phyloP scores from a whole-genome alignment of 2,113 vertebrate genomes.

The Recurvirostra avosetta region DNA sequence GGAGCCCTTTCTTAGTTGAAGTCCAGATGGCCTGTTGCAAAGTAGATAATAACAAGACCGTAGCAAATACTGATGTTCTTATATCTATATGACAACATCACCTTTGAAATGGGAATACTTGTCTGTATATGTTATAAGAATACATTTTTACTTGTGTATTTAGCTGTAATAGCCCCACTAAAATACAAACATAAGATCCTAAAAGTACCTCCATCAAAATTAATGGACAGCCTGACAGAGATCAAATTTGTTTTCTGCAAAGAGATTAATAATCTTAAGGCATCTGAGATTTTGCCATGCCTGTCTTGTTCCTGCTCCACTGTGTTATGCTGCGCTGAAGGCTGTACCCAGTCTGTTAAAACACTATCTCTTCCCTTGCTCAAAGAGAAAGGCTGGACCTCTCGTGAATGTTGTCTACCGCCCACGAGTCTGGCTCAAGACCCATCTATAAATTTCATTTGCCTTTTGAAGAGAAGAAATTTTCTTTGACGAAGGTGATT shows the following conservation, averaged over 20 bases:
- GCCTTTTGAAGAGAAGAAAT: slow-evolving; percentile 50
- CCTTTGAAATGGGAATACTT: slow-evolving; percentile 20
- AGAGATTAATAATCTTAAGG: background rate
- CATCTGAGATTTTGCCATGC: background rate
- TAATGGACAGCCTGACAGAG: slow-evolving; percentile 54
- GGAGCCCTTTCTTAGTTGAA: slow-evolving; percentile 1
- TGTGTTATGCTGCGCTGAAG: background rate
- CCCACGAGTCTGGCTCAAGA: slow-evolving; percentile 29
- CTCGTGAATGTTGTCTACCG: background rate
- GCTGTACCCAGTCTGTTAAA: background rate
- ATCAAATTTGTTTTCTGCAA: slow-evolving; percentile 13
- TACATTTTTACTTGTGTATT: background rate
- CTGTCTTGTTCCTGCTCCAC: background rate
- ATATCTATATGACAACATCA: background rate
- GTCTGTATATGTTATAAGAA: background rate
- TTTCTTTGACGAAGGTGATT: slow-evolving; percentile 74
- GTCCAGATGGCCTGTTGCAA: slow-evolving; percentile 41
- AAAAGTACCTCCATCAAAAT: slow-evolving; percentile 56
- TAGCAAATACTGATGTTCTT: slow-evolving; percentile 2
- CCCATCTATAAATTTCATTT: slow-evolving; percentile 58
- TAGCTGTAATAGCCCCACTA: background rate
- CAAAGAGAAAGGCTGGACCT: slow-evolving; percentile 3
- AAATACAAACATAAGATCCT: slow-evolving; percentile 11
- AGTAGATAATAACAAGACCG: slow-evolving; percentile 44
- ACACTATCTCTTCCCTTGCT: background rate